Percentiles rank a stretch among this genome's conserved stretches.
Evolutionary conservation across 2,113 vertebrate species (phyloP).

Genomic region (Aldabrachelys gigantea): DNA sequence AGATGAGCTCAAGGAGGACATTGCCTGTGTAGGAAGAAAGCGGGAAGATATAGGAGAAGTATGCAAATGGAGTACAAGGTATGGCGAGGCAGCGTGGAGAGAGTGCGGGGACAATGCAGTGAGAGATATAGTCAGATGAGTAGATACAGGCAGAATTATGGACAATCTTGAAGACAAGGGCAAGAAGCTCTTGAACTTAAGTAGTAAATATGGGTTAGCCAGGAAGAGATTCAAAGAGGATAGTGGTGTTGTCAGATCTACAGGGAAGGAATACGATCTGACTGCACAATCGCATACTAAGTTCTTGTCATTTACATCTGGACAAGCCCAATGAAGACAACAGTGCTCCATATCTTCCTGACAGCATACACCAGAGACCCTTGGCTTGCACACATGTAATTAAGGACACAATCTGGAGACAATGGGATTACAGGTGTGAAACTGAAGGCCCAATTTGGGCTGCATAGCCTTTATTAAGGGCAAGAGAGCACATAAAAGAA

Average conservation of each 20-base stretch:
- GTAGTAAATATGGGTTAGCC: background rate
- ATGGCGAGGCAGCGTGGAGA: background rate
- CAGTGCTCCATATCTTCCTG: background rate
- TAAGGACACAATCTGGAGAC: background rate
- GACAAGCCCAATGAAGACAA: background rate
- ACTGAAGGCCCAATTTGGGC: background rate
- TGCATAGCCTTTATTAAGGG: background rate
- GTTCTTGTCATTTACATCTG: background rate
- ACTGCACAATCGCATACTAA: background rate
- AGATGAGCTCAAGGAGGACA: constrained; percentile 19
- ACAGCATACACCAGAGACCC: background rate
- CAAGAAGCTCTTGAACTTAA: background rate
- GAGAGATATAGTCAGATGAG: constrained; percentile 9
- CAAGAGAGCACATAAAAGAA: background rate
- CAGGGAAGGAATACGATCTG: background rate
- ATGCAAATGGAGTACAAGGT: background rate
- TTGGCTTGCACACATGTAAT: background rate
- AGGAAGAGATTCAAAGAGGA: background rate
- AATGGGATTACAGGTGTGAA: background rate
- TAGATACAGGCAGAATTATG: background rate
- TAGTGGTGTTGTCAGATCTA: background rate
- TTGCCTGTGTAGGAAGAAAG: constrained; percentile 6
- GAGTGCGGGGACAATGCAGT: background rate
- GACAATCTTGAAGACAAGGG: constrained; percentile 11
- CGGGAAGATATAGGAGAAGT: background rate